Conservation (phyloP, 1,140 invertebrate species). For the Nebria ingens region DNA sequence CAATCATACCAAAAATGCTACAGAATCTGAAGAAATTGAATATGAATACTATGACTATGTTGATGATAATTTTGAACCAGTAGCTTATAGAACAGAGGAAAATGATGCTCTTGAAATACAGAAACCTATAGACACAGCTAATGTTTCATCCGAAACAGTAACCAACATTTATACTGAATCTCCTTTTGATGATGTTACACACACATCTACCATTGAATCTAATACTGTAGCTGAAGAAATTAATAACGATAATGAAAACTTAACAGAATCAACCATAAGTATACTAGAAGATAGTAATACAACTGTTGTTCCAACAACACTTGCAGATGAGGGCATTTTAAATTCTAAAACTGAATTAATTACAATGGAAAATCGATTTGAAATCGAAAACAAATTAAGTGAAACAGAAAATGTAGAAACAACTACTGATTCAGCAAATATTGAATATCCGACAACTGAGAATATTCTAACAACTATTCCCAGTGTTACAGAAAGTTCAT, state of each 20-base stretch:
- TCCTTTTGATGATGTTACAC: background rate
- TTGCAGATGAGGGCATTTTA: too few relatives aligned
- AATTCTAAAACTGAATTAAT: too few relatives aligned
- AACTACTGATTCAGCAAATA: background rate
- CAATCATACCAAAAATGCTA: conserved; percentile 11
- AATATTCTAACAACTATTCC: background rate
- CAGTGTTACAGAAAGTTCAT: background rate
- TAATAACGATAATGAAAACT: background rate
- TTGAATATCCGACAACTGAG: background rate
- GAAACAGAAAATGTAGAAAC: too few relatives aligned
- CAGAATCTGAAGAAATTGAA: conserved; percentile 10
- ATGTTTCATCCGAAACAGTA: too few relatives aligned
- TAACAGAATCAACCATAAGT: background rate
- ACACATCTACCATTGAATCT: background rate
- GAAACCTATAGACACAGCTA: too few relatives aligned
- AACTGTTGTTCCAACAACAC: background rate
- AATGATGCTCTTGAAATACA: background rate
- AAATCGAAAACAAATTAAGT: too few relatives aligned
- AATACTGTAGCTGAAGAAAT: conserved; percentile 1
- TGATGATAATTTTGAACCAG: conserved; percentile 12
- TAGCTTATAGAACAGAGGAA: background rate
- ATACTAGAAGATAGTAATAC: background rate
- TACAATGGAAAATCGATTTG: too few relatives aligned
- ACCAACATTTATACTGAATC: background rate
- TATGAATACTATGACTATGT: conserved; percentile 11